A percentile compares a stretch with the other conserved stretches of the same genome.
phyloP scores from a whole-genome alignment of 2,888 invertebrate genomes.

The Zygothrica quintamaculata region DNA sequence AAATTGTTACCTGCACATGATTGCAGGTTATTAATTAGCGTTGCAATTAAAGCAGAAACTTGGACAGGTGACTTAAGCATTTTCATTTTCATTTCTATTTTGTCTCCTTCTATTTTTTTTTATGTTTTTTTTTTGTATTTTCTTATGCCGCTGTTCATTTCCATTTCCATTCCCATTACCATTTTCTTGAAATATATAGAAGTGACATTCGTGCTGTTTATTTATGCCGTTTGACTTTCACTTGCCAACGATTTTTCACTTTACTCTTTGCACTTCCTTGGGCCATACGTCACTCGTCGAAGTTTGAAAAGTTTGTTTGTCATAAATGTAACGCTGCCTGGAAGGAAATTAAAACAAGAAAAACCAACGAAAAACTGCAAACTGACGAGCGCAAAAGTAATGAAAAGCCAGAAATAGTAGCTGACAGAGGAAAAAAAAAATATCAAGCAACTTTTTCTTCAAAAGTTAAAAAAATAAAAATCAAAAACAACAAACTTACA shows the following conservation, averaged over 20 bases:
- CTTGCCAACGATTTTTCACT: conserved; percentile 61
- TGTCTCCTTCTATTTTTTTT: conserved; percentile 4
- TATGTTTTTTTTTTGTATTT: conserved; percentile 1
- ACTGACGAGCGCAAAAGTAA: conserved; percentile 62
- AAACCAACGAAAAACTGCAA: conserved; percentile 40
- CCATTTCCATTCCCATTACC: conserved; percentile 23
- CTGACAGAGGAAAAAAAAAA: conserved; percentile 15
- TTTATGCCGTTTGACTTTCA: conserved; percentile 79
- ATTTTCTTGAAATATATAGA: conserved; percentile 14
- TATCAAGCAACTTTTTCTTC: conserved; percentile 46
- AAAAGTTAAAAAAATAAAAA: conserved; percentile 65
- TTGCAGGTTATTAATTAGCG: conserved; percentile 67
- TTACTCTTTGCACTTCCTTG: conserved; percentile 67
- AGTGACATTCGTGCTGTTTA: conserved; percentile 57
- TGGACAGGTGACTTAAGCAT: conserved; percentile 38
- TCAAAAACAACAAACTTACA: conserved; percentile 75
- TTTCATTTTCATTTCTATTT: conserved; percentile 30
- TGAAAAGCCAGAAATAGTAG: conserved; percentile 61
- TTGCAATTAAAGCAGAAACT: conserved; percentile 60
- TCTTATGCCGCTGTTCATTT: neutral
- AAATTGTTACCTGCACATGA: conserved; percentile 36
- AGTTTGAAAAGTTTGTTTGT: conserved; percentile 72
- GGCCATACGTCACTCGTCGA: conserved; percentile 70
- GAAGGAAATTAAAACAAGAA: conserved; percentile 42
- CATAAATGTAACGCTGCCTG: conserved; percentile 65